These are phyloP conservation scores for Cheilosia vulpina DNA, from an alignment of 2,888 invertebrate species.

Conservation along the genomic window DNA sequence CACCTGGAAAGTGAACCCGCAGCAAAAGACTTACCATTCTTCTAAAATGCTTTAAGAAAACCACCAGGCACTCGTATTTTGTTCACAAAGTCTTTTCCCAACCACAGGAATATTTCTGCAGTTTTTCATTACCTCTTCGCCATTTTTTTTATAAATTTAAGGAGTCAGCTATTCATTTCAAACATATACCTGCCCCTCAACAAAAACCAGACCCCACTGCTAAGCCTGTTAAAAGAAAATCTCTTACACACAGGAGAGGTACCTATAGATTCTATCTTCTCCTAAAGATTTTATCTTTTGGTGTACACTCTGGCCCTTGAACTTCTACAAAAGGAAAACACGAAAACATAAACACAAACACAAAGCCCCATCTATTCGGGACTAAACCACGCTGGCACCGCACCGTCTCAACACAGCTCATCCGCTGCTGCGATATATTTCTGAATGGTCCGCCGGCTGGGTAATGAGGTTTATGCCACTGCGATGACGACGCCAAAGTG, in stretches of 20 bases:
- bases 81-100: no score
- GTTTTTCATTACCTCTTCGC: no score
- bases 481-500: background rate
- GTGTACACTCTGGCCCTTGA: constrained; percentile 59
- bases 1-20: no score
- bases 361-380: constrained; percentile 24
- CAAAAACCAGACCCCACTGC: constrained; percentile 1
- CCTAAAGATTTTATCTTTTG: constrained; percentile 36
- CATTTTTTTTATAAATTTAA: background rate
- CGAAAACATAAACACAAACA: background rate
- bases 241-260: background rate
- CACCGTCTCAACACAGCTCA: constrained; percentile 5
- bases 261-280: background rate
- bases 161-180: background rate
- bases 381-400: constrained; percentile 20
- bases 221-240: background rate
- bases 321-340: constrained; percentile 43
- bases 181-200: background rate
- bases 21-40: no score
- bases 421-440: constrained; percentile 38
- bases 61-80: no score
- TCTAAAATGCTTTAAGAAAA: no score
- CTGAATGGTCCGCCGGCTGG: constrained; percentile 42
- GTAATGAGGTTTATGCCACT: constrained; percentile 52
- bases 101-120: no score